Evolutionary conservation across 2,113 vertebrate genomes (phyloP).

Genomic region (Grammomys dolichurus): DNA sequence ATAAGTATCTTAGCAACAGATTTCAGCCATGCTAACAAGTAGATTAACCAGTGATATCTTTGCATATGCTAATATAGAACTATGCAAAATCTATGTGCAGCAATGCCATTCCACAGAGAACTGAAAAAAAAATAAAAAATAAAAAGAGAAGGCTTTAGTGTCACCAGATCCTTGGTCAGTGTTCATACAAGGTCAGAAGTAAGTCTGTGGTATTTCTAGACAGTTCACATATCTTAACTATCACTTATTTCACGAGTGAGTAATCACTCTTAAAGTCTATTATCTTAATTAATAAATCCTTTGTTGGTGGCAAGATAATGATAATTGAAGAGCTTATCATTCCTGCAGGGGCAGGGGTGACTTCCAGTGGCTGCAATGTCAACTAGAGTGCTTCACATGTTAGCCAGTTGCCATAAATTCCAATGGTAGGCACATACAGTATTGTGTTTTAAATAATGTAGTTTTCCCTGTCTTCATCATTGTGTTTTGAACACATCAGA

Average conservation of each 20-base stretch:
- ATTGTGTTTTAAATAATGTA: not conserved
- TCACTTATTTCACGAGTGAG: conserved; percentile 72
- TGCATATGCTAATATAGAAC: not conserved
- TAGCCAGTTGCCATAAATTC: conserved; percentile 6
- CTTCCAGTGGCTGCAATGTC: conserved; percentile 9
- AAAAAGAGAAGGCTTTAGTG: not conserved
- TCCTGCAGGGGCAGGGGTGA: not conserved
- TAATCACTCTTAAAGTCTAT: conserved; percentile 64
- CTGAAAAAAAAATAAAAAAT: conserved; percentile 7
- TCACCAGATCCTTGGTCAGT: conserved; percentile 6
- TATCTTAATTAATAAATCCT: conserved; percentile 72
- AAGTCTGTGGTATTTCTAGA: conserved; percentile 21
- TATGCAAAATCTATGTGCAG: not conserved
- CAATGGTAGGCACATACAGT: not conserved
- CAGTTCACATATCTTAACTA: conserved; percentile 57
- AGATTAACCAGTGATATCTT: not conserved
- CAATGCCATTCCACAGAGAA: not conserved
- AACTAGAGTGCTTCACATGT: conserved; percentile 12
- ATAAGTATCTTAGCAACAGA: not conserved
- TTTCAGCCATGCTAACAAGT: not conserved
- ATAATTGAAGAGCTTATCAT: conserved; percentile 53
- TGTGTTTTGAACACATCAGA: not conserved
- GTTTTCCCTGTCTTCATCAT: not conserved
- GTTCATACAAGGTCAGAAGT: conserved; percentile 30
- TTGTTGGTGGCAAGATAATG: conserved; percentile 60